Evolutionary conservation across 2,113 vertebrate species (phyloP), one percentile per base, ranked within the genome.

Genomic region (Cromileptes altivelis): DNA sequence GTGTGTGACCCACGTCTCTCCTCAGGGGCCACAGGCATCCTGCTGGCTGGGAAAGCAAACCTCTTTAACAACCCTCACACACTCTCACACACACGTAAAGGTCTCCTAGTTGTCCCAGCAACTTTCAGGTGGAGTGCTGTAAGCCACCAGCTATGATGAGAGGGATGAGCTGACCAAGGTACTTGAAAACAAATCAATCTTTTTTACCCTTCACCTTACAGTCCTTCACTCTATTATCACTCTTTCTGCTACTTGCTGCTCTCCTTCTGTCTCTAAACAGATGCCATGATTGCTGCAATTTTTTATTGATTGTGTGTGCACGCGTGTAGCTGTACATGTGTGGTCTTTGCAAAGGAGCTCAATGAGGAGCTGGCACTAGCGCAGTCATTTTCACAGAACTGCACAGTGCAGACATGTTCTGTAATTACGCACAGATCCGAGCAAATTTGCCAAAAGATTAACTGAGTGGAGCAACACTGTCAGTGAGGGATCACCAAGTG

Each of bases 391-490:
- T 62, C 37, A 11, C n/a, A 18, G 55, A 68, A 23, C 4, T 52
- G 42, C 37, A 70, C 67, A n/a, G 40, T 25, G 15, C 64, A 68
- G 33, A 52, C 37, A 30, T 61, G 42, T 70, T 15, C 42, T 75
- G 60, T 42, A 40, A 55, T 78, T 63, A 67, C 4, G 11, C 19
- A 63, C 80, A 68, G 17, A 84, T 68, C 49, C 2, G 0, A 63
- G 62, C 21, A 73, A 77, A 89, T 74, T 69, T 75, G 17, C 63
- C 11, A 23, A 25, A 72, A 77, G 85, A 84, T 84, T 74, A 86
- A 70, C 21, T 25, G 19, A 68, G 53, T 58, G 77, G 13, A 73
- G 68, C 64, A 40, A 74, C 85, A 63, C 62, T 83, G 76, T 63
- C 65, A 67, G 37, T n/a, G 30, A 49, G 49, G n/a, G 78, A 75